These are phyloP conservation scores for Artemia sinica DNA, from an alignment of 2,888 invertebrate species.

Conservation along the genomic window DNA sequence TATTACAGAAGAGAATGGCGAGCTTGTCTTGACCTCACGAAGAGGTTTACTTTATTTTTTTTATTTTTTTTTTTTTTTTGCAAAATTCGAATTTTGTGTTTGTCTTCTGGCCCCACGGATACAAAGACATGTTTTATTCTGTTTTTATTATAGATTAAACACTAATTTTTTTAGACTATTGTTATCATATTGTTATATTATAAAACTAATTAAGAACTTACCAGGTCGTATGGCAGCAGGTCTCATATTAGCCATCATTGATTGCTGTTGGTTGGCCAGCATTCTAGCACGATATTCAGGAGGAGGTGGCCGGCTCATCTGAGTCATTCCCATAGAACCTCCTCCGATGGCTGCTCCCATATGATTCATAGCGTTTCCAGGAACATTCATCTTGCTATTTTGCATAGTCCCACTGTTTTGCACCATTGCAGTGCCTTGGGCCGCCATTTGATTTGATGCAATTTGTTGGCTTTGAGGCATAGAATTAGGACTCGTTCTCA, in stretches of 20 bases:
- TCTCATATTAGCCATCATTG: conserved; percentile 1
- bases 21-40: too few species aligned
- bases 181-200: too few species aligned
- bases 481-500: neutral
- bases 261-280: neutral
- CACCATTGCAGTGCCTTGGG: neutral
- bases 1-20: too few species aligned
- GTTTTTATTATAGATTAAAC: too few species aligned
- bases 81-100: too few species aligned
- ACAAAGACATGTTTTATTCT: too few species aligned
- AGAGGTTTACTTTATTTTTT: too few species aligned
- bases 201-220: neutral
- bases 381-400: neutral
- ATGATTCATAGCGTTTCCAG: neutral
- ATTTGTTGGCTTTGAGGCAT: conserved; percentile 10
- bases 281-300: conserved; percentile 12
- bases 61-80: too few species aligned
- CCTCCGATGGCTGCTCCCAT: neutral
- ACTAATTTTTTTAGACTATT: too few species aligned
- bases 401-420: too few species aligned
- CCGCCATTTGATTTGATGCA: neutral
- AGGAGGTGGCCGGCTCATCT: conserved; percentile 13
- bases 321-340: neutral
- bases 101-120: too few species aligned
- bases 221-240: neutral